Base-by-base conservation (phyloP, 2,113 vertebrate genomes). In the Hemicordylus capensis region DNA sequence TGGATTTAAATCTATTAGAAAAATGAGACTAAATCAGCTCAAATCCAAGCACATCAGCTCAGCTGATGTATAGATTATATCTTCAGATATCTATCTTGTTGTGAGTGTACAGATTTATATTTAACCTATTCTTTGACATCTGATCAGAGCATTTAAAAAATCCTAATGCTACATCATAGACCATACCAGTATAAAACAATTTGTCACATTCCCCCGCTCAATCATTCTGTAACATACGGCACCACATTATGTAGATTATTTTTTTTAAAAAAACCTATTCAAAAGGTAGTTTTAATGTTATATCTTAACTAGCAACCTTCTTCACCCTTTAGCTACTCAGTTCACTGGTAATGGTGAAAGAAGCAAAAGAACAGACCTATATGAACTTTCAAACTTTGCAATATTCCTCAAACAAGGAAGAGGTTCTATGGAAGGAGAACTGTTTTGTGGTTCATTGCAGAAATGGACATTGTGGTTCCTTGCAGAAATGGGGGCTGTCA, bases 341-440 rank as follows among this genome's bases (percentile, higher is more conserved):
- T 83, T 93, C 91, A 86, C 69, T 87, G 17, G 39, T 34, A 86
- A 78, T 7, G 22, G 72, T 46, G 42, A 90, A 85, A 59, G 79
- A 81, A 89, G 6, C 1, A 14, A 34, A 44, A 31, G 17, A 70
- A 39, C 17, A 20, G 11, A 73, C 46, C 72, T 1, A 64, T 31
- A 83, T 90, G 76, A 94, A 93, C 93, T 94, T 93, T 90, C 85
- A 87, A 93, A 90, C 46, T 44, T 72, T 24, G 34, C 24, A 67
- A 67, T 48, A 34, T 42, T 42, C 11, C 31, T 73, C 26, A 59
- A 37, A 22, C 15, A 6, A 37, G 28, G 44, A 34, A 17, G 26
- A 39, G 39, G 8, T 8, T 42, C 67, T n/a, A 4, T 58, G 15
- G 67, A 20, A 31, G n/a, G n/a, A n/a, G n/a, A n/a, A n/a, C n/a